phyloP scores from a whole-genome alignment of 2,888 invertebrate species.

The Tipula vernalis region DNA sequence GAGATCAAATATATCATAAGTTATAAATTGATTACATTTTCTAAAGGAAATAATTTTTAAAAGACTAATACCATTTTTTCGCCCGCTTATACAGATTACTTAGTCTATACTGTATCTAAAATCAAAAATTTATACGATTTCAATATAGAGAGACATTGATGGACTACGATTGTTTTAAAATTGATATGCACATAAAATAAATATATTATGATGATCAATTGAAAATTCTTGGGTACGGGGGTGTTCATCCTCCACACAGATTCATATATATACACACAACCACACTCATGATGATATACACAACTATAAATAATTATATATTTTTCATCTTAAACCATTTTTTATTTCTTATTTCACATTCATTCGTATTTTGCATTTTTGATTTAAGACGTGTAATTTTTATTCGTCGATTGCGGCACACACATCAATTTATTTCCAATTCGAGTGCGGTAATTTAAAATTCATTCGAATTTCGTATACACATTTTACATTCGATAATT shows the following conservation, averaged over 20 bases:
- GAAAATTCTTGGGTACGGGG: neutral
- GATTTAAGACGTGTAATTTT: neutral
- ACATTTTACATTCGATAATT: neutral
- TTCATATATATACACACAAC: neutral
- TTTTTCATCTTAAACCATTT: neutral
- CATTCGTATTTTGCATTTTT: neutral
- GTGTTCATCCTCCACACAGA: neutral
- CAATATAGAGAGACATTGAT: slow-evolving; percentile 7
- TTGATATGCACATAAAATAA: slow-evolving; percentile 10
- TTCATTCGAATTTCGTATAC: neutral
- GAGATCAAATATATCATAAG: too few relatives aligned
- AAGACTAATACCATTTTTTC: too few relatives aligned
- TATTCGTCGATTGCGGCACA: neutral
- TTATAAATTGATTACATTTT: too few relatives aligned
- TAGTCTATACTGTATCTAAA: neutral
- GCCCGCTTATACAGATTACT: neutral
- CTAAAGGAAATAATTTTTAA: too few relatives aligned
- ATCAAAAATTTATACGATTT: neutral
- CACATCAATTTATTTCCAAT: neutral
- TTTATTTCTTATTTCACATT: neutral
- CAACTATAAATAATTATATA: neutral
- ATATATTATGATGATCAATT: neutral
- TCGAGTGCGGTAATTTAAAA: neutral
- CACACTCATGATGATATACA: neutral
- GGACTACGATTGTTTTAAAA: slow-evolving; percentile 6